phyloP scores from a whole-genome alignment of 2,888 invertebrate species.

The Actias luna region DNA sequence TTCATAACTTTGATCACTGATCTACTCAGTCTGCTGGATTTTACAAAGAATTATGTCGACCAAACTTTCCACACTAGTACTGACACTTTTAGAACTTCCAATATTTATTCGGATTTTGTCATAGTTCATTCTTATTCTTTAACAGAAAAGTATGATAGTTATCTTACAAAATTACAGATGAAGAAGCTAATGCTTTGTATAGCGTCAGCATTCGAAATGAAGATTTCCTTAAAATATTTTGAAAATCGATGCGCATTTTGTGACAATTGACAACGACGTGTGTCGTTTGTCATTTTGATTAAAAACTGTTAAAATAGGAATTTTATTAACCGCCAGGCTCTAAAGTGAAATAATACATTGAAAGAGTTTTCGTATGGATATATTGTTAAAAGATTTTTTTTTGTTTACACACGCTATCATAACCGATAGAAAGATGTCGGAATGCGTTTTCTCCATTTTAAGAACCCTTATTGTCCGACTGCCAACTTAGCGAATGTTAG shows the following conservation, averaged over 20 bases:
- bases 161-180: slow-evolving; percentile 22
- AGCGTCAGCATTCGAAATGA: slow-evolving; percentile 48
- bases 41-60: slow-evolving; percentile 45
- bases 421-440: not conserved
- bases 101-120: not conserved
- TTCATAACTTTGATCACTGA: slow-evolving; percentile 80
- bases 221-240: slow-evolving; percentile 55
- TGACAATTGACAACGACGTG: slow-evolving; percentile 72
- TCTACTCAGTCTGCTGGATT: slow-evolving; percentile 73
- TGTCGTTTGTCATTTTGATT: slow-evolving; percentile 66
- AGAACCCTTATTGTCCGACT: too few species aligned
- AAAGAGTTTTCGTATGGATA: not conserved
- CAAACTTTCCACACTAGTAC: slow-evolving; percentile 54
- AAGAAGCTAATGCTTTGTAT: slow-evolving; percentile 35
- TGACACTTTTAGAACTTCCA: slow-evolving; percentile 52
- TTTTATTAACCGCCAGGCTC: slow-evolving; percentile 10
- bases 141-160: slow-evolving; percentile 36
- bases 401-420: not conserved
- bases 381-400: not conserved
- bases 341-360: not conserved
- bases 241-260: slow-evolving; percentile 66
- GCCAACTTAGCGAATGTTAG: too few species aligned
- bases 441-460: not conserved
- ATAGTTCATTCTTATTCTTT: slow-evolving; percentile 28
- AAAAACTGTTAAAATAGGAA: slow-evolving; percentile 52